Base-by-base conservation (phyloP, 2,888 invertebrate genomes). In the Saturnia japonica region DNA sequence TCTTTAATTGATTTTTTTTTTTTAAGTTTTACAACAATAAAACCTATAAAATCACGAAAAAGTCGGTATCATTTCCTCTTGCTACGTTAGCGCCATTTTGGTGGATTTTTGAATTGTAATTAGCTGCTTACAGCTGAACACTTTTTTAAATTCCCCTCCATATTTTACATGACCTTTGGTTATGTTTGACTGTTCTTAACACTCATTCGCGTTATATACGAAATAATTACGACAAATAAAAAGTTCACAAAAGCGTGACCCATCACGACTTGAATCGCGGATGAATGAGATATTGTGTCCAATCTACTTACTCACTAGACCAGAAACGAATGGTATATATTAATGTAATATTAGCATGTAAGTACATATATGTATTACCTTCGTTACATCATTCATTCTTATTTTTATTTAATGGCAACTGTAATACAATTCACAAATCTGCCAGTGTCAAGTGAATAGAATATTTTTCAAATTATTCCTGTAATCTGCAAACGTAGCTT, bases 251-350 rank as follows among this genome's bases (percentile, higher is more conserved):
- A 75, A 74, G 74, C 54, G 71, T 73, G 70, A 68, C 75, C 72
- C 75, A 76, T 76, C 76, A 76, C 75, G 76, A 71, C 34, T 28
- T 8, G 54, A 22, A 43, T 28, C 57, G 34, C 47, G 34, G 64
- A 64, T 64, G 40, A 64, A 64, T 64, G 64, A 40, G 64, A 19
- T 22, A 64, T 64, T 64, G 64, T 64, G 64, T 40, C 34, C 64
- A 64, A 64, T 40, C 64, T 9, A 40, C 19, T 64, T 64, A 64
- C 34, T n/a, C 64, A 64, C 64, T 11, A 40, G 64, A 64, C 40
- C 64, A 64, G 64, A 64, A 64, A 64, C 40, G 8, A 19, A 64
- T 3, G 12, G 57, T 28, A 57, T 57, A 25, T 57, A 57, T 57
- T 25, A 57, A 25, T 22, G 57, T 57, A 25, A 22, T 12, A 57